phyloP scores from a whole-genome alignment of 1,140 invertebrate genomes.

The Aleiodes sp. region DNA sequence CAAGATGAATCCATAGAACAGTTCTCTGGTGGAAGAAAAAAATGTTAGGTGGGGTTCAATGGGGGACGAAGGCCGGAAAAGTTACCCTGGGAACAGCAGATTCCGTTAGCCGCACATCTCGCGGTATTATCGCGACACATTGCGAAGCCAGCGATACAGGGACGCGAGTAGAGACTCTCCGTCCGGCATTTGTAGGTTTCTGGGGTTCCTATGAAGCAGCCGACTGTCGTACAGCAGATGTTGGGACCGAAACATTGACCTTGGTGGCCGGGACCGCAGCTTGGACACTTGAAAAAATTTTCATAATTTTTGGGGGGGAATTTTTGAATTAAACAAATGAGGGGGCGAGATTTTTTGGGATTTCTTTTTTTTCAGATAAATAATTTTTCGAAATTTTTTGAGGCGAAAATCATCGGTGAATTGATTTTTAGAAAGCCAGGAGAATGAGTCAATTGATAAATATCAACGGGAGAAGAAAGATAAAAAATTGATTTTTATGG shows the following conservation, averaged over 20 bases:
- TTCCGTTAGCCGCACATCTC: slow-evolving; percentile 65
- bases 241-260: slow-evolving; percentile 68
- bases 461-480: too few relatives aligned
- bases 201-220: slow-evolving; percentile 64
- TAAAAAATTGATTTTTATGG: too few relatives aligned
- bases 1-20: slow-evolving; percentile 61
- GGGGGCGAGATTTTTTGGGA: too few relatives aligned
- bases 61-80: neutral
- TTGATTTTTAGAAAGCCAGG: too few relatives aligned
- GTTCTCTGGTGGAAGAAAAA: slow-evolving; percentile 55
- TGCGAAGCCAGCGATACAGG: slow-evolving; percentile 64
- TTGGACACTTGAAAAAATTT: slow-evolving; percentile 57
- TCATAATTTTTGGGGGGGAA: neutral
- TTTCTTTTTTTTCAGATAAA: too few relatives aligned
- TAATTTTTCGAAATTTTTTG: too few relatives aligned
- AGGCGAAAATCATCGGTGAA: too few relatives aligned
- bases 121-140: slow-evolving; percentile 66
- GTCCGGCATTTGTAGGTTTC: slow-evolving; percentile 65
- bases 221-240: slow-evolving; percentile 67
- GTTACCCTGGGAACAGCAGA: slow-evolving; percentile 68
- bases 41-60: neutral
- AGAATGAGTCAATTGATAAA: too few relatives aligned
- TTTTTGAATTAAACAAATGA: slow-evolving; percentile 1
- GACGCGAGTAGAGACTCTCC: slow-evolving; percentile 56
- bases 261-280: slow-evolving; percentile 62